A percentile compares a stretch with the other conserved stretches of the same genome.
Conservation (phyloP, 2,797 vertebrate species). For the Yasuhikotakia modesta region DNA sequence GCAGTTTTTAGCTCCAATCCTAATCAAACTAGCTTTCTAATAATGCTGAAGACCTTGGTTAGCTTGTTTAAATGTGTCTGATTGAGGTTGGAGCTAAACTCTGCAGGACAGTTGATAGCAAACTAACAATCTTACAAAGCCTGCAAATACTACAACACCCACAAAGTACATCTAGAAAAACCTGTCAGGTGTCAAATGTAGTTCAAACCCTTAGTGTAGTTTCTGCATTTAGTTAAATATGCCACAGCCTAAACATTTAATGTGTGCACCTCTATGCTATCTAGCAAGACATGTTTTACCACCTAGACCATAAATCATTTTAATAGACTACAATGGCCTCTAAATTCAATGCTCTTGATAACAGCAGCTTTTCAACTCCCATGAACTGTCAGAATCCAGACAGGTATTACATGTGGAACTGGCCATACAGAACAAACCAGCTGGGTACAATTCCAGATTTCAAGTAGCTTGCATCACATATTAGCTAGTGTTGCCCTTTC, state of each 20-base stretch:
- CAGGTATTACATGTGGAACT: constrained; percentile 26
- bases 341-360: constrained; percentile 18
- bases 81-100: no score
- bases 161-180: constrained; percentile 10
- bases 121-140: no score
- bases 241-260: no score
- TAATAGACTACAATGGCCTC: constrained; percentile 48
- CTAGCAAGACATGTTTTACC: constrained; percentile 44
- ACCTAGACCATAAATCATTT: constrained; percentile 50
- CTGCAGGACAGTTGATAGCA: no score
- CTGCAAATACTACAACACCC: neutral
- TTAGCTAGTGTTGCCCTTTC: constrained; percentile 44
- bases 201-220: no score
- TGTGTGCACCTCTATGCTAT: constrained; percentile 44
- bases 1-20: no score
- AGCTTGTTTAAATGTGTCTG: no score
- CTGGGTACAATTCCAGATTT: constrained; percentile 47
- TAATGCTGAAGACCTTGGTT: no score
- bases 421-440: constrained; percentile 43
- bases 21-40: no score
- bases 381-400: constrained; percentile 40
- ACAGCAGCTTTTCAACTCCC: constrained; percentile 10
- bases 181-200: constrained; percentile 34
- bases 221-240: no score
- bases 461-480: constrained; percentile 56